These are phyloP conservation scores for Boleophthalmus pectinirostris DNA, from an alignment of 2,113 vertebrate species.

Conservation along the genomic window DNA sequence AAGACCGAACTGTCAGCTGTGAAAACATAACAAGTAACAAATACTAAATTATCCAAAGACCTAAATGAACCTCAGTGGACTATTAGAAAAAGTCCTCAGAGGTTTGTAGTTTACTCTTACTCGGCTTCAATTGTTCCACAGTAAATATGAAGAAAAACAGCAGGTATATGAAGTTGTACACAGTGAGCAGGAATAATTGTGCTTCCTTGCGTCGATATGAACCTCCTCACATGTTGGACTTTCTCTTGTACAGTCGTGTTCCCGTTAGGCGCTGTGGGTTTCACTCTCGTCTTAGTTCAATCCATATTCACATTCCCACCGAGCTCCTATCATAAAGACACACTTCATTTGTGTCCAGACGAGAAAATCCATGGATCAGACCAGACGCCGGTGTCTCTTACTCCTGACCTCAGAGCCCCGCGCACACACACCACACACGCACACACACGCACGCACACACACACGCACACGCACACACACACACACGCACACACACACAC, in stretches of 20 bases:
- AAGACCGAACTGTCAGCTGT: too few species aligned
- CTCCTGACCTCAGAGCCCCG: conserved; percentile 9
- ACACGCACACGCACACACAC: too few species aligned
- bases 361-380: not conserved
- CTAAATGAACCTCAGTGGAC: too few species aligned
- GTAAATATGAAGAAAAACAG: not conserved
- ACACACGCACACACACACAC: too few species aligned
- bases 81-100: too few species aligned
- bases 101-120: too few species aligned
- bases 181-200: not conserved
- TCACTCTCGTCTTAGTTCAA: conserved; percentile 4
- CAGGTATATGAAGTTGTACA: not conserved
- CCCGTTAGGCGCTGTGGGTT: not conserved
- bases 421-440: too few species aligned
- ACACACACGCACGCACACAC: too few species aligned
- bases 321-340: not conserved
- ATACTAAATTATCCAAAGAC: too few species aligned
- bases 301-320: conserved; percentile 14
- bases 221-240: not conserved
- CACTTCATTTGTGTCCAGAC: conserved; percentile 6
- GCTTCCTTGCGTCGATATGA: not conserved
- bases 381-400: conserved; percentile 8
- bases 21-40: too few species aligned
- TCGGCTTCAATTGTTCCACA: too few species aligned
- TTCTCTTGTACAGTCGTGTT: not conserved